These are phyloP conservation scores for Enteromius fasciolatus DNA, from an alignment of 2,797 vertebrate species.

Conservation along the genomic window DNA sequence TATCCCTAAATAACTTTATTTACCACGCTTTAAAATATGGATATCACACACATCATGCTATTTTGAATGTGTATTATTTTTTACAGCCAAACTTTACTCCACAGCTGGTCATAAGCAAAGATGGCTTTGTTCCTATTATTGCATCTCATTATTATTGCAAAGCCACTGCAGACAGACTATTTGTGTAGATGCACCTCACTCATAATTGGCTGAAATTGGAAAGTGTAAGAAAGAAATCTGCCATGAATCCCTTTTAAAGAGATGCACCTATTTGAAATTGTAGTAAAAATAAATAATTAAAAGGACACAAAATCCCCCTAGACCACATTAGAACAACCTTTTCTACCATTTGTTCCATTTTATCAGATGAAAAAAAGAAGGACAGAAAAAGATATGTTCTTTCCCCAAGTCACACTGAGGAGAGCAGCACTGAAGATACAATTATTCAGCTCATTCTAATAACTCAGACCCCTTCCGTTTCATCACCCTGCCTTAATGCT, in stretches of 20 bases:
- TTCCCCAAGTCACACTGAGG: slow-evolving; percentile 21
- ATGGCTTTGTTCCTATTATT: background rate
- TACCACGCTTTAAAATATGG: background rate
- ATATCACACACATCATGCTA: background rate
- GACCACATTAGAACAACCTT: slow-evolving; percentile 10
- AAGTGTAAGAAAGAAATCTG: background rate
- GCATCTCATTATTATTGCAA: background rate
- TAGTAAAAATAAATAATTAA: background rate
- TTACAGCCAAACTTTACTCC: background rate
- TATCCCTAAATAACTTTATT: background rate
- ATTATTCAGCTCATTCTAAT: slow-evolving; percentile 49
- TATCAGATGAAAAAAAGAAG: slow-evolving; percentile 5
- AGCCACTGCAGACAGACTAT: background rate
- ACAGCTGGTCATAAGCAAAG: background rate
- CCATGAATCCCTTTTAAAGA: slow-evolving; percentile 6
- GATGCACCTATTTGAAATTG: background rate
- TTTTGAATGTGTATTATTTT: background rate
- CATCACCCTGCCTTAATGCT: slow-evolving; percentile 45
- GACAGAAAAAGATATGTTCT: background rate
- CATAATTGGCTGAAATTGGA: slow-evolving; percentile 13
- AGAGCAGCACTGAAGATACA: slow-evolving; percentile 37
- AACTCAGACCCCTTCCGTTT: slow-evolving; percentile 37
- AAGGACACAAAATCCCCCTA: background rate
- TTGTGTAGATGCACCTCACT: background rate
- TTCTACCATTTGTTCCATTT: slow-evolving; percentile 35